A percentile compares a stretch with the other conserved stretches of the same genome.
phyloP scores from a whole-genome alignment of 1,140 invertebrate genomes.

The Cotesia vestalis region DNA sequence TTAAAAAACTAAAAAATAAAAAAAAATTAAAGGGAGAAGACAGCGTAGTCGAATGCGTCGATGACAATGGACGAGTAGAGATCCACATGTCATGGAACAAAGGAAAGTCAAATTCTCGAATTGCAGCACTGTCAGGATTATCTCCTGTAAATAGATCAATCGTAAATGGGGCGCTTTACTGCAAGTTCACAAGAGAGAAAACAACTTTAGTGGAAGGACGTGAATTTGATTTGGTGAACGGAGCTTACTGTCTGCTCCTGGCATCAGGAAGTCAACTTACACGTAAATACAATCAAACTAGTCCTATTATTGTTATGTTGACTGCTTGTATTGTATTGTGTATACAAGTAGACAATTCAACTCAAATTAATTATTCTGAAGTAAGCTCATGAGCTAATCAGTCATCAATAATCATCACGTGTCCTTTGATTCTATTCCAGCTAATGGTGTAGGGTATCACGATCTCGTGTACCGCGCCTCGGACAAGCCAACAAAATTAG shows the following conservation, averaged over 20 bases:
- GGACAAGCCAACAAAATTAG: conserved; percentile 68
- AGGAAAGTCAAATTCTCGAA: conserved; percentile 65
- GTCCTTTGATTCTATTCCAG: conserved; percentile 49
- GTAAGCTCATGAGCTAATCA: not conserved
- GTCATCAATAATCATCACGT: too few relatives aligned
- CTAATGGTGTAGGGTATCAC: conserved; percentile 74
- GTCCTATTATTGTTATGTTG: not conserved
- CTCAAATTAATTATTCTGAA: not conserved
- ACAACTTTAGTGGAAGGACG: conserved; percentile 71
- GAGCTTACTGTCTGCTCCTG: conserved; percentile 78
- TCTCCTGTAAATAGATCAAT: conserved; percentile 70
- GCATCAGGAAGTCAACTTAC: conserved; percentile 73
- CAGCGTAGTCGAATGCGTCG: conserved; percentile 84
- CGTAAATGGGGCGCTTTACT: conserved; percentile 78
- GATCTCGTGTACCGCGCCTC: conserved; percentile 69
- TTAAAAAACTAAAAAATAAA: not conserved
- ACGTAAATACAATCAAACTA: conserved; percentile 59
- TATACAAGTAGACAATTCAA: too few relatives aligned
- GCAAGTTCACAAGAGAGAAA: conserved; percentile 75
- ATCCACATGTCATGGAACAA: conserved; percentile 78
- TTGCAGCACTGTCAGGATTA: conserved; percentile 69
- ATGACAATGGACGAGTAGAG: conserved; percentile 69
- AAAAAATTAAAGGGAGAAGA: conserved; percentile 75
- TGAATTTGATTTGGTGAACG: conserved; percentile 76
- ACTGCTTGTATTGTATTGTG: not conserved